Percentiles rank a stretch among this genome's conserved stretches.
Conservation (phyloP, 2,888 invertebrate species). For the Oscheius sp. region DNA sequence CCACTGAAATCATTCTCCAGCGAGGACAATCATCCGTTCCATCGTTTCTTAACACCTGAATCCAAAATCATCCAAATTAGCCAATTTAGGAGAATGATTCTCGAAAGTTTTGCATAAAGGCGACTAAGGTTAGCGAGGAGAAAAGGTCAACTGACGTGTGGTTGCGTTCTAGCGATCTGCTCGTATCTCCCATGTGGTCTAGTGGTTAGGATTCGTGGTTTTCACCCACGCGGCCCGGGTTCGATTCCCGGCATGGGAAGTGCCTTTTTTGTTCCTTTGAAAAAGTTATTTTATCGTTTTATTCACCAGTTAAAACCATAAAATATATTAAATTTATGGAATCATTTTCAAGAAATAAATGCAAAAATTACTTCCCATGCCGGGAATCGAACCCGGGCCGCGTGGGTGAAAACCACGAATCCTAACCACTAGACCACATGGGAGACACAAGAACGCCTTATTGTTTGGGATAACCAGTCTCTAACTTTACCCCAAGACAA, state of each 20-base stretch:
- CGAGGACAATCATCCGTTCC: conserved; percentile 50
- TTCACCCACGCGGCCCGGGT: conserved; percentile 68
- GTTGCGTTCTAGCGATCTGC: background rate
- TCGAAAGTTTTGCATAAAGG: background rate
- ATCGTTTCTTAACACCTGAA: conserved; percentile 51
- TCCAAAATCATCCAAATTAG: background rate
- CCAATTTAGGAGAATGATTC: background rate
- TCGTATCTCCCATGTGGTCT: conserved; percentile 64
- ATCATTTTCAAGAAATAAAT: too few relatives aligned
- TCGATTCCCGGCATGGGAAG: conserved; percentile 69
- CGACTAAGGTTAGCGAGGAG: background rate
- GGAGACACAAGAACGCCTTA: too few relatives aligned
- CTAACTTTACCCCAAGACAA: background rate
- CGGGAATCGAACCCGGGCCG: conserved; percentile 70
- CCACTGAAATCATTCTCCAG: conserved; percentile 46
- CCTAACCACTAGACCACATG: conserved; percentile 36
- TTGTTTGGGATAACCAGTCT: background rate
- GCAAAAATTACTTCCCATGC: conserved; percentile 69
- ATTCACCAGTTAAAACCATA: background rate
- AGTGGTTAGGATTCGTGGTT: conserved; percentile 68
- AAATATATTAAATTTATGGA: too few relatives aligned
- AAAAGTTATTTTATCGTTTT: background rate
- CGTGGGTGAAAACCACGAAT: conserved; percentile 65
- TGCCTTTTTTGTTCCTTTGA: conserved; percentile 31
- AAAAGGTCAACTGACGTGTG: background rate